Evolutionary conservation across 2,113 vertebrate genomes (phyloP).

Genomic region (Patagioenas fasciata): DNA sequence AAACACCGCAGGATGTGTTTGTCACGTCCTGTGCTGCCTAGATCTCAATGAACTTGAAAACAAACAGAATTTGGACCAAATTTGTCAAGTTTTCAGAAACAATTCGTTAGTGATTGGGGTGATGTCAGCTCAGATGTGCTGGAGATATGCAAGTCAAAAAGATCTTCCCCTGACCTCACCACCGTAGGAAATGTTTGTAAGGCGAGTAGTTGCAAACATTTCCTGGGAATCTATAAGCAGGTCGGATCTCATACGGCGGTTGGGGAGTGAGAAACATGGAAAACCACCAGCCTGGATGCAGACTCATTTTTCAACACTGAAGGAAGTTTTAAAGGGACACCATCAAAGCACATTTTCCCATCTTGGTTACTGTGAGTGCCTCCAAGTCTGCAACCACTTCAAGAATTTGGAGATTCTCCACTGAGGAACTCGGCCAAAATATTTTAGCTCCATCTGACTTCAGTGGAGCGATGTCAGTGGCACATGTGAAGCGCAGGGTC

Average conservation of each 20-base stretch:
- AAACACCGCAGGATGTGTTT: conserved; percentile 44
- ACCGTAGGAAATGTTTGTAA: not conserved
- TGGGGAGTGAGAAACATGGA: not conserved
- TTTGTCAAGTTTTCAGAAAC: not conserved
- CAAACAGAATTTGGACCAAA: not conserved
- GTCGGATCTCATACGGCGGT: accelerated
- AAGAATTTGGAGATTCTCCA: not conserved
- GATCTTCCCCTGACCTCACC: not conserved
- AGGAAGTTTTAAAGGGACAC: not conserved
- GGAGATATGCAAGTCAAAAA: not conserved
- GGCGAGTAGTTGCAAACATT: not conserved
- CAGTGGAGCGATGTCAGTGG: not conserved
- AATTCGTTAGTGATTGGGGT: not conserved
- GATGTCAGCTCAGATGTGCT: not conserved
- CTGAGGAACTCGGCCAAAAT: not conserved
- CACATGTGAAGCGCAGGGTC: not conserved
- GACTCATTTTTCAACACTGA: not conserved
- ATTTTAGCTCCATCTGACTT: not conserved
- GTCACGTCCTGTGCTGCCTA: conserved; percentile 56
- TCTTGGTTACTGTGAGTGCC: not conserved
- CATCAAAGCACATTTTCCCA: not conserved
- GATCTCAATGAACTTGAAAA: not conserved
- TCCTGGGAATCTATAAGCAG: not conserved
- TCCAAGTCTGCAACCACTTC: not conserved
- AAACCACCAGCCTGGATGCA: not conserved